Base-by-base conservation (phyloP, 2,888 invertebrate species). In the Drosophila rellima region DNA sequence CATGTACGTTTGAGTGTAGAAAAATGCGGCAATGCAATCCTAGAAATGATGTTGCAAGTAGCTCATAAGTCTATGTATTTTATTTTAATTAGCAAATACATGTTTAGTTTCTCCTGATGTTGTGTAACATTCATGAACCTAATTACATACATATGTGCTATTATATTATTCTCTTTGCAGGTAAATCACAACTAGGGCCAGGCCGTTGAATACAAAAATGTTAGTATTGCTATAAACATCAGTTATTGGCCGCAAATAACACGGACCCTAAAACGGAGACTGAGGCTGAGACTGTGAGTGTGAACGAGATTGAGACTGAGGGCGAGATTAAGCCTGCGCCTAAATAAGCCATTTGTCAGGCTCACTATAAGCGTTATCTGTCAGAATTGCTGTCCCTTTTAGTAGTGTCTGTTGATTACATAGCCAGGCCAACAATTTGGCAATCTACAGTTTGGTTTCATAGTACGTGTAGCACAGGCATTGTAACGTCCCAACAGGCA, bases 311-410 rank as follows among this genome's bases (percentile, higher is more conserved):
- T 23, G 56, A n/a, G 7, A 35, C 15, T 35, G 44, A 10, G 45
- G 26, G 29, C 8, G 39, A 31, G 31, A 29, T 54, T 64, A 54
- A 74, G 47, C 45, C 61, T 73, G 64, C 48, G 76, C 80, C 86
- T 80, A 80, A 87, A 87, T 87, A 87, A 84, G 65, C 79, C 82
- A 87, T 87, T 84, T 84, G 78, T 86, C 84, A 80, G 73, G 81
- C 81, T 80, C 77, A 80, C 69, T 42, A 26, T 37, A 10, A 20
- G 39, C 50, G 51, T 56, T 72, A 76, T 80, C 62, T 66, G 15
- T 40, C 52, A 42, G 31, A 54, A 18, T 35, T 39, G 26, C 26
- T 15, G 8, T 18, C 35, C 33, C 15, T 20, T n/a, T 20, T 50
- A 37, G 26, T 18, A 13, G 45, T n/a, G 33, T 45, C 63, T 83